These are phyloP conservation scores for Enhydra lutris DNA, from an alignment of 2,113 vertebrate species.

Conservation along the genomic window DNA sequence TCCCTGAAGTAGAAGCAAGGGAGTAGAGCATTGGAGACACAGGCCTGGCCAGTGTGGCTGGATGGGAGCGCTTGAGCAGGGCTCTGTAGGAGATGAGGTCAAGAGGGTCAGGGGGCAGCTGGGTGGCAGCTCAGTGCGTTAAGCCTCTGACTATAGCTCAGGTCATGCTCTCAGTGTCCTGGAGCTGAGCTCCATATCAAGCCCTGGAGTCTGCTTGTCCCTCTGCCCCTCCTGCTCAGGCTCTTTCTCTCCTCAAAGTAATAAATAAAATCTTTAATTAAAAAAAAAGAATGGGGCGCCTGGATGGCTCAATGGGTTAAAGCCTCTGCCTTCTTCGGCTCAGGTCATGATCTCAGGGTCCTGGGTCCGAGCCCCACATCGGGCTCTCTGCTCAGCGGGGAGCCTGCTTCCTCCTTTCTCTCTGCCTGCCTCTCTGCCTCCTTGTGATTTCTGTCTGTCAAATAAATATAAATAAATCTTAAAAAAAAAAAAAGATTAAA, in stretches of 20 bases:
- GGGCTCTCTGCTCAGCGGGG: too few species aligned
- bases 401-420: too few species aligned
- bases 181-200: background rate
- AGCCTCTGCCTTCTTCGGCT: too few species aligned
- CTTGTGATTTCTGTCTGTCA: too few species aligned
- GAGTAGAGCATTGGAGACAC: background rate
- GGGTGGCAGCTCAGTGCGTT: background rate
- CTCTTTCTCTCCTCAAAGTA: background rate
- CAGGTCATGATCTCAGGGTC: too few species aligned
- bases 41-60: too few species aligned
- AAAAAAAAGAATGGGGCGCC: background rate
- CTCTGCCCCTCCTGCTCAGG: background rate
- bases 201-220: background rate
- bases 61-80: too few species aligned
- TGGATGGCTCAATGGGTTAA: too few species aligned
- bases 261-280: background rate
- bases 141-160: background rate
- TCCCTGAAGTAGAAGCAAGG: background rate
- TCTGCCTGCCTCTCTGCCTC: too few species aligned
- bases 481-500: background rate
- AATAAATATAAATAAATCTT: background rate
- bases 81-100: too few species aligned
- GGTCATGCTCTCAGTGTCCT: background rate
- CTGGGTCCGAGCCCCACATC: too few species aligned
- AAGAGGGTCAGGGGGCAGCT: background rate